phyloP scores from a whole-genome alignment of 2,113 vertebrate species.

The Chitala chitala region DNA sequence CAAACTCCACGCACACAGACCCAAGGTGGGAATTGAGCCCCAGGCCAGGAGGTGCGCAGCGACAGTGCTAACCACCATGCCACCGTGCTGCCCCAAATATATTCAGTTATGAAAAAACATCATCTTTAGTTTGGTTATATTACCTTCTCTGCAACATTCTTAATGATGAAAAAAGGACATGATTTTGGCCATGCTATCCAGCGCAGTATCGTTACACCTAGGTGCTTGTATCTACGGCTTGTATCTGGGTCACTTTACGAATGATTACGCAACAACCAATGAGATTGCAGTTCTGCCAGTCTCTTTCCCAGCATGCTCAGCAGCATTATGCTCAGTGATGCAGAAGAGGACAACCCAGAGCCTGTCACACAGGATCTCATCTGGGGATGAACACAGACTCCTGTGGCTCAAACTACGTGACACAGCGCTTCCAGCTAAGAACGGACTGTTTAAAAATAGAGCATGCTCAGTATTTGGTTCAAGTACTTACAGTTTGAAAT shows the following conservation, averaged over 20 bases:
- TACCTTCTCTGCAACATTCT: neutral
- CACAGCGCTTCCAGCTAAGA: neutral
- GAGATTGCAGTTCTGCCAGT: conserved; percentile 22
- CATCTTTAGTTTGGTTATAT: neutral
- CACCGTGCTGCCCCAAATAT: no score
- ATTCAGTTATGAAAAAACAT: no score
- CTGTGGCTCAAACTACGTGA: neutral
- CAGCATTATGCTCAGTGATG: conserved; percentile 41
- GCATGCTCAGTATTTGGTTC: no score
- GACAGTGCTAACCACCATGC: no score
- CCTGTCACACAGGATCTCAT: conserved; percentile 53
- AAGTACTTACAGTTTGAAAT: no score
- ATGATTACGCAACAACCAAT: conserved; percentile 50
- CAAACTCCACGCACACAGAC: no score
- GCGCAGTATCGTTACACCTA: conserved; percentile 24
- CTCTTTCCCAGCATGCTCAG: conserved; percentile 22
- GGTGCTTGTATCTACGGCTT: conserved; percentile 36
- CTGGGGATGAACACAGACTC: conserved; percentile 35
- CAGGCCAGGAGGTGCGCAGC: no score
- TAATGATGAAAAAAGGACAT: neutral
- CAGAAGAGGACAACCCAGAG: conserved; percentile 39
- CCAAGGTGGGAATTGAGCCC: no score
- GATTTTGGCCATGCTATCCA: neutral
- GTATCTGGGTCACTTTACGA: conserved; percentile 38
- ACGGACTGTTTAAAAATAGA: neutral